Percentiles rank a stretch among this genome's conserved stretches.
These are phyloP conservation scores for Tiliqua scincoides DNA, from an alignment of 2,113 vertebrate species.

Conservation along the genomic window DNA sequence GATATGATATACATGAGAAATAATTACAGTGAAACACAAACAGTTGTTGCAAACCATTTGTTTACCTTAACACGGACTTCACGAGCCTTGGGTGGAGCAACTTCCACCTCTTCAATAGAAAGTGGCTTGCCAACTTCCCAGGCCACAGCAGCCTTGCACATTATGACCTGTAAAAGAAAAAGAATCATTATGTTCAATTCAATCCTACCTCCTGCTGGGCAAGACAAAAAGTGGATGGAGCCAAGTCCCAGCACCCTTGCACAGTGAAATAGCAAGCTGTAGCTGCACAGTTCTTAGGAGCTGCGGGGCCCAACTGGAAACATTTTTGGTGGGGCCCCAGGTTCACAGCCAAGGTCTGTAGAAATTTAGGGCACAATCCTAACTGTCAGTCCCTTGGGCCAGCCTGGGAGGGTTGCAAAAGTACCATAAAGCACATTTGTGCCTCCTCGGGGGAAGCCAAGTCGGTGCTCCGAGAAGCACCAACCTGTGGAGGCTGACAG, in stretches of 20 bases:
- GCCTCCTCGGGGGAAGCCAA: too few relatives aligned
- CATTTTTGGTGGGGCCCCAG: too few relatives aligned
- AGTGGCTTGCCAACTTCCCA: conserved; percentile 69
- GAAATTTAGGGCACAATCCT: too few relatives aligned
- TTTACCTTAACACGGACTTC: conserved; percentile 74
- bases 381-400: too few relatives aligned
- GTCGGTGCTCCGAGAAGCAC: too few relatives aligned
- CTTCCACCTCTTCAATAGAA: conserved; percentile 74
- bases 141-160: conserved; percentile 68
- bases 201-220: background rate
- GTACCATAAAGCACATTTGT: too few relatives aligned
- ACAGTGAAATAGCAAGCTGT: background rate
- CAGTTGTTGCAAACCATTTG: background rate
- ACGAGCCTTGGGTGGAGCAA: conserved; percentile 69
- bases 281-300: too few relatives aligned
- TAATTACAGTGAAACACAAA: background rate
- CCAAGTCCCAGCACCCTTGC: background rate
- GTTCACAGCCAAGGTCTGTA: too few relatives aligned
- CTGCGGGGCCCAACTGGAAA: too few relatives aligned
- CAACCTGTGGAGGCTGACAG: too few relatives aligned
- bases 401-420: too few relatives aligned
- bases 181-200: background rate
- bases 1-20: background rate
- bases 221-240: background rate
- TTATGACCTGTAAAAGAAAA: conserved; percentile 58